These are phyloP conservation scores for Meles meles DNA, from an alignment of 2,113 vertebrate species.

Conservation along the genomic window DNA sequence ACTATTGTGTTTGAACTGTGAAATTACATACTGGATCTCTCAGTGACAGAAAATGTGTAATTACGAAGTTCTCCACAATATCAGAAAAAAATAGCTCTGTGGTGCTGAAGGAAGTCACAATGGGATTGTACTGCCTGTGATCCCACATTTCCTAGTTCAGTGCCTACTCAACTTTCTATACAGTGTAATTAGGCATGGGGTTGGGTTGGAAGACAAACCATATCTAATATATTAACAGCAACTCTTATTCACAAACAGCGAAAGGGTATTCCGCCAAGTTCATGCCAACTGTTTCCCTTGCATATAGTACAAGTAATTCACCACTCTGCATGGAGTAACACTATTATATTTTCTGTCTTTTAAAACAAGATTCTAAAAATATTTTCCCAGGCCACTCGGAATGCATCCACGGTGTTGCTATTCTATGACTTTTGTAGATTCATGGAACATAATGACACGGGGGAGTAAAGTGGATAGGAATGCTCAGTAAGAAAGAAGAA, in stretches of 20 bases:
- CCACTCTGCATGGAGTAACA: slow-evolving; percentile 62
- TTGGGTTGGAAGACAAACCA: slow-evolving; percentile 72
- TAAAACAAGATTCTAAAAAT: slow-evolving; percentile 79
- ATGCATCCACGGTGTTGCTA: slow-evolving; percentile 54
- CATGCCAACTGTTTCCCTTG: slow-evolving; percentile 71
- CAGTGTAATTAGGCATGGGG: slow-evolving; percentile 74
- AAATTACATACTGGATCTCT: slow-evolving; percentile 78
- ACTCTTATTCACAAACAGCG: slow-evolving; percentile 76
- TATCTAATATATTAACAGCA: slow-evolving; percentile 76
- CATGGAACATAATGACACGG: slow-evolving; percentile 62
- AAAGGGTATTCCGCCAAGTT: slow-evolving; percentile 67
- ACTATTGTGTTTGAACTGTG: slow-evolving; percentile 74
- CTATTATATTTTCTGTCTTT: slow-evolving; percentile 66
- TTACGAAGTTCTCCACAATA: slow-evolving; percentile 79
- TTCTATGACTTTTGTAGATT: slow-evolving; percentile 67
- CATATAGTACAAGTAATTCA: slow-evolving; percentile 80
- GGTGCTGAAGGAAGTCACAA: slow-evolving; percentile 37
- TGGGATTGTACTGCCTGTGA: slow-evolving; percentile 10
- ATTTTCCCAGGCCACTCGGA: slow-evolving; percentile 57
- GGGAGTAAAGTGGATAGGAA: neutral
- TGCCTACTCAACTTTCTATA: slow-evolving; percentile 77
- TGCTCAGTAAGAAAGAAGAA: neutral
- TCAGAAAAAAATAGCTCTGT: slow-evolving; percentile 70
- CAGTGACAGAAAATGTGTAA: slow-evolving; percentile 77
- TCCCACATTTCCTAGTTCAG: slow-evolving; percentile 69